These are phyloP conservation scores for Prorops nasuta DNA, from an alignment of 1,140 invertebrate species.

Conservation along the genomic window DNA sequence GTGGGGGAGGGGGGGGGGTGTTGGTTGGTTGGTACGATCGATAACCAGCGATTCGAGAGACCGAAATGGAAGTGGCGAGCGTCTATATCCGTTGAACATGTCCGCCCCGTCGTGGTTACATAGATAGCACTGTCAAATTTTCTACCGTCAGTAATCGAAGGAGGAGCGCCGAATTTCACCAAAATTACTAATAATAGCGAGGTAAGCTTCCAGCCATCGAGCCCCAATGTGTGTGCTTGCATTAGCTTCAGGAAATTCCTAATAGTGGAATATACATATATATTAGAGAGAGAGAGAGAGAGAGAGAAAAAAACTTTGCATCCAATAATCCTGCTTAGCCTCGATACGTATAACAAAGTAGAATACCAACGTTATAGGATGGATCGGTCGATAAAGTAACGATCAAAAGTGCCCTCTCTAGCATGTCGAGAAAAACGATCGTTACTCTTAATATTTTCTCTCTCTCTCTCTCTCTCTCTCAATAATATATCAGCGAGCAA, in stretches of 20 bases:
- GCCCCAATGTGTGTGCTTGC: background rate
- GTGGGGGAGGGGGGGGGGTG: background rate
- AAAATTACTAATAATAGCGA: background rate
- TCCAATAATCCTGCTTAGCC: too few species aligned
- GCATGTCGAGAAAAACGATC: too few species aligned
- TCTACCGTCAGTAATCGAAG: background rate
- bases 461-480: too few species aligned
- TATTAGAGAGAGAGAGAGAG: too few species aligned
- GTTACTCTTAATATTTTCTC: too few species aligned
- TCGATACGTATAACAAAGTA: too few species aligned
- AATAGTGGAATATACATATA: background rate
- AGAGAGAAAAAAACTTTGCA: too few species aligned
- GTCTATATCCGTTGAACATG: background rate
- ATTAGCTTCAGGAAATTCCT: background rate
- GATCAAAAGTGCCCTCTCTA: too few species aligned
- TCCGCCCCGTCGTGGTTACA: background rate
- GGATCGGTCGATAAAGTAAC: too few species aligned
- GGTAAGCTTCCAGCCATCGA: background rate
- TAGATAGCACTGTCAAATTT: background rate
- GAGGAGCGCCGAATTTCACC: background rate
- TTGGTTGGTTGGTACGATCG: background rate
- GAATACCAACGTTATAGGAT: too few species aligned
- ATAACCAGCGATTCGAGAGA: background rate
- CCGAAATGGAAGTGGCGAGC: background rate
- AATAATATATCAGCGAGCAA: too few species aligned